Percentiles rank a stretch among this genome's conserved stretches.
These are phyloP conservation scores for Rhagophthalmus giganteus DNA, from an alignment of 2,888 invertebrate genomes.

Conservation along the genomic window DNA sequence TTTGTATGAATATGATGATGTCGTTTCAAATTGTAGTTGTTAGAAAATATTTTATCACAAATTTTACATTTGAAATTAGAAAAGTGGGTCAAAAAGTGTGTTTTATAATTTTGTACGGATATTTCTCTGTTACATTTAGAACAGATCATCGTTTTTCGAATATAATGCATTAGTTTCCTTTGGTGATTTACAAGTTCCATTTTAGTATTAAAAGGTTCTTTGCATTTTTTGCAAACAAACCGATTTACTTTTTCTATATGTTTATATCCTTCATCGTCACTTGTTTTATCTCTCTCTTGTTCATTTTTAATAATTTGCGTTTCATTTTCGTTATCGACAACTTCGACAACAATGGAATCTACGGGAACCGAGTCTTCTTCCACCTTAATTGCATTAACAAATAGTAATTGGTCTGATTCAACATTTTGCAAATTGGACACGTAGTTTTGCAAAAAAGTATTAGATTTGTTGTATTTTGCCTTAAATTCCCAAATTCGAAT, in stretches of 20 bases:
- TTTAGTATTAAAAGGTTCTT: conserved; percentile 4
- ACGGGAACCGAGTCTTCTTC: neutral
- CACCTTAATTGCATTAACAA: neutral
- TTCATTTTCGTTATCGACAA: neutral
- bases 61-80: conserved; percentile 1
- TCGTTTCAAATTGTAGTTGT: conserved; percentile 14
- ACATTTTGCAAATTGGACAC: neutral
- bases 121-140: conserved; percentile 4
- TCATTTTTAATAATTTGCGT: neutral
- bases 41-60: conserved; percentile 8
- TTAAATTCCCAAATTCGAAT: conserved; percentile 6
- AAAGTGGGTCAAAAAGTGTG: conserved; percentile 8
- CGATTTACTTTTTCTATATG: neutral
- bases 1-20: conserved; percentile 19
- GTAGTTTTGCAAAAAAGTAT: conserved; percentile 5
- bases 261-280: neutral
- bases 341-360: neutral
- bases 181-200: conserved; percentile 1
- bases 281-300: neutral
- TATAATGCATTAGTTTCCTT: conserved; percentile 2
- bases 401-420: neutral
- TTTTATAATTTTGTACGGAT: conserved; percentile 8
- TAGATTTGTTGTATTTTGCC: conserved; percentile 11
- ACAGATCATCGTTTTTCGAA: conserved; percentile 7
- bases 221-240: conserved; percentile 4